Evolutionary conservation across 1,140 invertebrate genomes (phyloP), one percentile per base, ranked within the genome.

Genomic region (Drosophila bocqueti): DNA sequence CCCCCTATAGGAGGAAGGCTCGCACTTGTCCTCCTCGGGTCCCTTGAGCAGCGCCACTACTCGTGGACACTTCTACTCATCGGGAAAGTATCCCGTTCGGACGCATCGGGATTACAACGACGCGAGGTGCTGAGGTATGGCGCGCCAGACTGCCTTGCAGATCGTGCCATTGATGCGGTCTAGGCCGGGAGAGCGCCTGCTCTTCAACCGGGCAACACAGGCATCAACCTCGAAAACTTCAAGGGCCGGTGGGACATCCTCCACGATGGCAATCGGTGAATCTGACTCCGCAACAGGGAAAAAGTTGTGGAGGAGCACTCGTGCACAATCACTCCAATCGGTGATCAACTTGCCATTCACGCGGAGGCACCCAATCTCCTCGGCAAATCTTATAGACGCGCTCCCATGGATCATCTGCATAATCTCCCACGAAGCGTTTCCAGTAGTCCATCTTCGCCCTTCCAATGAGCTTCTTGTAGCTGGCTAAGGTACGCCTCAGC

Each of bases 391-490:
- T 74, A 24, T 49, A 67, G 36, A 73, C 43, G 15, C 50, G 9
- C 46, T 57, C 62, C 26, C 75, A 76, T 47, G 6, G 6, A 16
- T 40, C 38, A 40, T 40, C 38, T 40, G 13, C 36, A 4, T 40
- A 40, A 3, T 67, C 59, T 47, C 43, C 42, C 16, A 81, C 60
- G 59, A 82, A 21, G 21, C 21, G 21, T 21, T 21, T 21, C 21
- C 21, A 76, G 29, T 63, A 24, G 0, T 83, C 50, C 38, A 71
- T 68, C 15, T 76, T 79, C 1, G 60, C 29, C 45, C 9, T 50
- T 26, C 63, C 38, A 18, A 65, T 67, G 6, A 65, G 54, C 59
- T 62, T 76, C n/a, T 76, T 76, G 21, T 57, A 76, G 11, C 57
- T 24, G 29, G 57, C 36, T 9, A 50, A 21, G 26, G 54, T 10